Conservation (phyloP, 2,888 invertebrate genomes). For the Aelia acuminata region DNA sequence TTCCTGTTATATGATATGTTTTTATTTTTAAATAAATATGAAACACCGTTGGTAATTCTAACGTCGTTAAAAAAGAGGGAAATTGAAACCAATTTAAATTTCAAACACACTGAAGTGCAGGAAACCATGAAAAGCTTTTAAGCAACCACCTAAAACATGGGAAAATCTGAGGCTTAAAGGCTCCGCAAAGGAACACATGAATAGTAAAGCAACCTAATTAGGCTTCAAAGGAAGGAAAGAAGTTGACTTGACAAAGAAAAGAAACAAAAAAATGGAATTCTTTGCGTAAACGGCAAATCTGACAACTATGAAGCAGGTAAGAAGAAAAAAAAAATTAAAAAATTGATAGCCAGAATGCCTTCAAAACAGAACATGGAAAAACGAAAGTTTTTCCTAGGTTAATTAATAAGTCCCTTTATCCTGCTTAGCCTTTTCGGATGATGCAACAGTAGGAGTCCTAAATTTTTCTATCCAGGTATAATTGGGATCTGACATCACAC, state of each 20-base stretch:
- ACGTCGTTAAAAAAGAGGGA: not conserved
- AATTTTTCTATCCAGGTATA: too few species aligned
- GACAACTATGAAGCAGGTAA: not conserved
- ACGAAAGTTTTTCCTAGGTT: too few species aligned
- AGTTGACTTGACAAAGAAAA: not conserved
- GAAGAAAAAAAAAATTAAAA: not conserved
- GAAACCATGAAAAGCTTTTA: not conserved
- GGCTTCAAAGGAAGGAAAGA: not conserved
- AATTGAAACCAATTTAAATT: not conserved
- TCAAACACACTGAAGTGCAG: not conserved
- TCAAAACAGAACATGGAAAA: too few species aligned
- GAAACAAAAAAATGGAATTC: not conserved
- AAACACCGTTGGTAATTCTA: not conserved
- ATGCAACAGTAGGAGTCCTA: too few species aligned
- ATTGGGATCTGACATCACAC: too few species aligned
- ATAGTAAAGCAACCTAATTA: constrained; percentile 6
- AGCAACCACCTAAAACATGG: not conserved
- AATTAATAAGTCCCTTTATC: too few species aligned
- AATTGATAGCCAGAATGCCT: not conserved
- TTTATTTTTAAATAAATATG: too few species aligned
- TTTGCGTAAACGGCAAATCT: not conserved
- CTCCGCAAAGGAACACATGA: not conserved
- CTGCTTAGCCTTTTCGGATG: too few species aligned
- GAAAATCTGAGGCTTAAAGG: not conserved
- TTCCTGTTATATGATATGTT: too few species aligned